These are phyloP conservation scores for zebrafish (Danio rerio) DNA, from an alignment of 2,113 vertebrate species.

Conservation along the genomic window DNA sequence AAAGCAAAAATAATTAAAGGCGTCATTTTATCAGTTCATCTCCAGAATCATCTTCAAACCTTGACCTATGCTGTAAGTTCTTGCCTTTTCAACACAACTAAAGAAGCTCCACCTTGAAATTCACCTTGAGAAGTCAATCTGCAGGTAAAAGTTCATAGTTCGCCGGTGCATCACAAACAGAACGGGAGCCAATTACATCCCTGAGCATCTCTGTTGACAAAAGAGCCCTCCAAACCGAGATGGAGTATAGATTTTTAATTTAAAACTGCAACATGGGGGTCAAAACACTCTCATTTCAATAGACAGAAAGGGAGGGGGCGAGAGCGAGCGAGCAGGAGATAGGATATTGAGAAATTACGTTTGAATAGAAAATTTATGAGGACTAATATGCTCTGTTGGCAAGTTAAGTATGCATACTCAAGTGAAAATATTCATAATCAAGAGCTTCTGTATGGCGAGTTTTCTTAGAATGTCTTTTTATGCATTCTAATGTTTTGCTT, in stretches of 20 bases:
- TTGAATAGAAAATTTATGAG: slow-evolving; percentile 9
- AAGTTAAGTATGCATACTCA: slow-evolving; percentile 26
- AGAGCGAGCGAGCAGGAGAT: background rate
- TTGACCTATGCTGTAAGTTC: background rate
- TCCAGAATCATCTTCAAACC: background rate
- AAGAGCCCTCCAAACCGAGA: slow-evolving; percentile 19
- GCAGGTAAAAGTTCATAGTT: slow-evolving; percentile 26
- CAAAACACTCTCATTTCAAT: slow-evolving; percentile 39
- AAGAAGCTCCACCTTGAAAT: slow-evolving; percentile 28
- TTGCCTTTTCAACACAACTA: background rate
- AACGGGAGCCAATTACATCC: slow-evolving; percentile 45
- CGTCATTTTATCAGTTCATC: background rate
- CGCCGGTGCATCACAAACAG: slow-evolving; percentile 32
- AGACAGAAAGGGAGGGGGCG: background rate
- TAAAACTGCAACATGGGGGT: slow-evolving; percentile 43
- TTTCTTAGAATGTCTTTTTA: background rate
- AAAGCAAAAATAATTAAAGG: slow-evolving; percentile 11
- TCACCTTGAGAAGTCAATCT: slow-evolving; percentile 33
- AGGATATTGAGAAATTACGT: slow-evolving; percentile 13
- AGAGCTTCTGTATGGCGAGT: background rate
- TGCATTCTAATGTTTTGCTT: background rate
- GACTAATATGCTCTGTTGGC: slow-evolving; percentile 5
- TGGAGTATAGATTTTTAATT: slow-evolving; percentile 54
- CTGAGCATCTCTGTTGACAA: slow-evolving; percentile 6
- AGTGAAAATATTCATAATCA: background rate